Base-by-base conservation (phyloP, 30 jellyfish, hydroid and myxozoan genomes). In the Cassiopea andromeda region DNA sequence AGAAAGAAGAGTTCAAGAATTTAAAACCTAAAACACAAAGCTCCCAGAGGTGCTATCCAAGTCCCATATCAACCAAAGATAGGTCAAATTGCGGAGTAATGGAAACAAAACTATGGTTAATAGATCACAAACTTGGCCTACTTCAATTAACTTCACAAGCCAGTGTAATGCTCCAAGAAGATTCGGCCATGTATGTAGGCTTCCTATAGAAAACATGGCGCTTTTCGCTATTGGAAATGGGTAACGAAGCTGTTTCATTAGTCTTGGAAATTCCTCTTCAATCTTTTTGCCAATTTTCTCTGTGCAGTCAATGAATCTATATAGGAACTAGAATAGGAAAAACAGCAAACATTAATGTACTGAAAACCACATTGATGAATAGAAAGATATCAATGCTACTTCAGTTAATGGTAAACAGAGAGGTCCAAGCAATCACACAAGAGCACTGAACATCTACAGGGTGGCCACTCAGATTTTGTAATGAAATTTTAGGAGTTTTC, bases 121-220 rank as follows among this genome's bases (percentile, higher is more conserved):
- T 27, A 27, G 38, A 27, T 27, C 38, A 2, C 45, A 58, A 58
- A 6, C 14, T 1, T 46, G 10, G 47, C 91, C 59, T 70, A 95
- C 99, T 92, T 85, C 92, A 15, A 95, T 91, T 0, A 95, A 78
- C 19, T 95, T 90, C 12, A 83, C 96, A 79, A 95, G 77, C 99
- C 99, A 95, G 75, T 95, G 97, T 72, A 95, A 71, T 48, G 98
- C 98, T 17, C 97, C 99, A 69, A 95, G 98, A 46, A 95, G 78
- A 14, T 93, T 88, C 10, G 99, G 99, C 99, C 99, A 95, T 1
- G 99, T 80, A 84, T 95, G 98, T 38, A 83, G 75, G 81, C 99
- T 95, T 12, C 99, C 99, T 48, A 95, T 92, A 18, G 99, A 70
- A 78, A 91, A 95, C 98, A 95, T 87, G 19, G 97, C 88, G 72